Evolutionary conservation across 35 echinoderm and acorn worm genomes (phyloP).

Genomic region (Apostichopus japonicus): DNA sequence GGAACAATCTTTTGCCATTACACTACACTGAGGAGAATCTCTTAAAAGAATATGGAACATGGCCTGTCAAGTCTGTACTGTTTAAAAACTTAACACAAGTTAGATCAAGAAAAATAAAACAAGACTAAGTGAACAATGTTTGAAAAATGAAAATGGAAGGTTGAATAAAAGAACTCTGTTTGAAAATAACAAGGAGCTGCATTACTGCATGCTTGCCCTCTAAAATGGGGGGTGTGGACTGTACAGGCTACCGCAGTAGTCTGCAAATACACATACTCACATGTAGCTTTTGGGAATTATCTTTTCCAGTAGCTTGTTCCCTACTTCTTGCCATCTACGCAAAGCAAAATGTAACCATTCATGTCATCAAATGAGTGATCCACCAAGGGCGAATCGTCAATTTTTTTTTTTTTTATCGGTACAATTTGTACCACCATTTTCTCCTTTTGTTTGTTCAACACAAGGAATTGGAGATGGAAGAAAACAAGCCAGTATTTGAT

Average conservation of each 20-base stretch:
- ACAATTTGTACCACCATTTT: background rate
- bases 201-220: conserved; percentile 49
- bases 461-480: background rate
- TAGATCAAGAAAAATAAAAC: conserved; percentile 40
- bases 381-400: background rate
- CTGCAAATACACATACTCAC: conserved; percentile 80
- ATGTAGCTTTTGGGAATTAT: conserved; percentile 94
- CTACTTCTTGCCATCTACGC: conserved; percentile 92
- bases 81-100: background rate
- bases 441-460: background rate
- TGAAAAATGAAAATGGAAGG: conserved; percentile 57
- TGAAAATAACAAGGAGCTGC: conserved; percentile 43
- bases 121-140: conserved; percentile 54
- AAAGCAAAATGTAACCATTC: conserved; percentile 66
- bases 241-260: conserved; percentile 41
- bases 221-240: conserved; percentile 22
- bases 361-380: conserved; percentile 27
- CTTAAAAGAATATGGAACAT: too few relatives aligned
- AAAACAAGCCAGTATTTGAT: background rate
- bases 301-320: conserved; percentile 96
- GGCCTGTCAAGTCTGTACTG: too few relatives aligned
- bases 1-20: too few relatives aligned
- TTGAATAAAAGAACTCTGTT: conserved; percentile 58
- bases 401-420: background rate
- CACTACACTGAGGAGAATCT: too few relatives aligned